Evolutionary conservation across 2,888 invertebrate species (phyloP).

Genomic region (Keiferia lycopersicella): DNA sequence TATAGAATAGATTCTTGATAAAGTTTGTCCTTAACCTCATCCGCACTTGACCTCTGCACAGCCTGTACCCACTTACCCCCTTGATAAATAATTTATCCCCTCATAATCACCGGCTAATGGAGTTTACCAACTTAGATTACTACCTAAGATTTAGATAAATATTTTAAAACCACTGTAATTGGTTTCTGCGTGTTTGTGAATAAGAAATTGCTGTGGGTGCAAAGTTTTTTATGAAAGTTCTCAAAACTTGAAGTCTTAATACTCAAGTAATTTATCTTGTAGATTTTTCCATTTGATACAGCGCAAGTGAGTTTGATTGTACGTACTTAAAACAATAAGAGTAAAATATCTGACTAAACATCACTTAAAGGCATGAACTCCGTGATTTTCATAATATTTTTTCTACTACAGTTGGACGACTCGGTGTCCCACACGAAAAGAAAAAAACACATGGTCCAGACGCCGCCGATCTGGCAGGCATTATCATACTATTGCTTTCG

Average conservation of each 20-base stretch:
- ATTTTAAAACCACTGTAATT: slow-evolving; percentile 54
- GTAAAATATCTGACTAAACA: too few species aligned
- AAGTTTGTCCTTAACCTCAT: slow-evolving; percentile 3
- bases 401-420: too few species aligned
- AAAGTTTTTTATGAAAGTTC: not conserved
- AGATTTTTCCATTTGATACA: too few species aligned
- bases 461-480: too few species aligned
- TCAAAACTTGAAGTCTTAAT: not conserved
- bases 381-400: too few species aligned
- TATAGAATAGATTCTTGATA: not conserved
- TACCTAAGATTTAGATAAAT: slow-evolving; percentile 42
- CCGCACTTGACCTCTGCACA: slow-evolving; percentile 11
- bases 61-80: slow-evolving; percentile 18
- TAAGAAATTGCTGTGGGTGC: slow-evolving; percentile 48
- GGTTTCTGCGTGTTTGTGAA: slow-evolving; percentile 58
- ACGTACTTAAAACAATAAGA: too few species aligned
- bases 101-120: slow-evolving; percentile 31
- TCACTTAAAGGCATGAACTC: too few species aligned
- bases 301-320: too few species aligned
- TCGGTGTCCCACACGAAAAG: too few species aligned
- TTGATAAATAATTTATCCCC: slow-evolving; percentile 27
- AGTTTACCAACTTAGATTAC: slow-evolving; percentile 47
- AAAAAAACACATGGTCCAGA: too few species aligned
- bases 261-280: too few species aligned
- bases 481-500: too few species aligned